Conservation (phyloP, 2,797 vertebrate species). For the Pelochelys cantorii region DNA sequence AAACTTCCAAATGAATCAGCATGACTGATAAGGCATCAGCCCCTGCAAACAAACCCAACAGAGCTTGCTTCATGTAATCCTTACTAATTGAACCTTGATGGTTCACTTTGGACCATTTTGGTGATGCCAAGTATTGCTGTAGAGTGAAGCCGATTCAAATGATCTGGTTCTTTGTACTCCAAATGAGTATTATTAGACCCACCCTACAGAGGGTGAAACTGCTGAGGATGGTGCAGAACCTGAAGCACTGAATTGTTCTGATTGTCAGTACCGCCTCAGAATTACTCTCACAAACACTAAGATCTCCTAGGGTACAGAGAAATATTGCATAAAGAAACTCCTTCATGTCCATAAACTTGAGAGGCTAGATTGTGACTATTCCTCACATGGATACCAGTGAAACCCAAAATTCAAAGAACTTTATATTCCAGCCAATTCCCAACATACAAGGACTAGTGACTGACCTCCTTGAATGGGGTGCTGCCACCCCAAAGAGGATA, state of each 20-base stretch:
- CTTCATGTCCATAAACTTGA: conserved; percentile 4
- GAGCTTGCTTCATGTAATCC: neutral
- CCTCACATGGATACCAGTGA: neutral
- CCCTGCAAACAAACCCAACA: neutral
- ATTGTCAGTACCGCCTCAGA: neutral
- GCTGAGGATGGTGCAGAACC: neutral
- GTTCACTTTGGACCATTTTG: neutral
- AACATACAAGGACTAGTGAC: neutral
- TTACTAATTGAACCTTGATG: neutral
- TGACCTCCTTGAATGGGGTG: neutral
- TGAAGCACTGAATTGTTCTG: neutral
- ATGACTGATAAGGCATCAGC: neutral
- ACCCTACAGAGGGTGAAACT: neutral
- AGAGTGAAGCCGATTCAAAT: neutral
- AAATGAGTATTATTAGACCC: neutral
- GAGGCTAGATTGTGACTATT: neutral
- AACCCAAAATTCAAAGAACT: neutral
- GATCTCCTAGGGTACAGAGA: neutral
- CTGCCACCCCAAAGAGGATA: neutral
- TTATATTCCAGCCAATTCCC: neutral
- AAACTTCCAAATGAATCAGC: neutral
- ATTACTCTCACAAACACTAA: neutral
- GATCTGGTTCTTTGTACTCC: neutral
- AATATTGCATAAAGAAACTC: conserved; percentile 6
- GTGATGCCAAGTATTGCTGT: neutral